phyloP scores from a whole-genome alignment of 2,797 vertebrate genomes.

The Pteronotus mesoamericanus region DNA sequence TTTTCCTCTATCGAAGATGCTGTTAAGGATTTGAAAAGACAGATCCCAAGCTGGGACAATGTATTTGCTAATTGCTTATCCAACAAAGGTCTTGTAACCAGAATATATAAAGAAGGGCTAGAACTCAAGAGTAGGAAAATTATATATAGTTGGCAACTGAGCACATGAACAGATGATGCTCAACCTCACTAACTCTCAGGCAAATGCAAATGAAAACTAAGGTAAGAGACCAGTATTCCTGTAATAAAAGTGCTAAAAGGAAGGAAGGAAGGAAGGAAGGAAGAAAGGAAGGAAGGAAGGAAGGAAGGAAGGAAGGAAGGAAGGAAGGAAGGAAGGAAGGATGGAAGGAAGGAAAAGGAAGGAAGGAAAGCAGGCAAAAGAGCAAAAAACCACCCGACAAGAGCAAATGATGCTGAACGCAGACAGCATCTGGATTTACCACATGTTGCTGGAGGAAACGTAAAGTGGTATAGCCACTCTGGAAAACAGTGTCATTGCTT shows the following conservation, averaged over 20 bases:
- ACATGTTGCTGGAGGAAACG: not conserved
- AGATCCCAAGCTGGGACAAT: not conserved
- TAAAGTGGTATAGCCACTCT: not conserved
- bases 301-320: too few relatives aligned
- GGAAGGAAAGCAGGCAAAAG: not conserved
- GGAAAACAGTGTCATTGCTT: not conserved
- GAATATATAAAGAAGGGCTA: not conserved
- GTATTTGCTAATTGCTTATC: not conserved
- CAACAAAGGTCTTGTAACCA: not conserved
- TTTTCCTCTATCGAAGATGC: not conserved
- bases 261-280: too few relatives aligned
- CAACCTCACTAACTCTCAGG: not conserved
- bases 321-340: too few relatives aligned
- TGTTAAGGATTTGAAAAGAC: not conserved
- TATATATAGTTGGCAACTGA: not conserved
- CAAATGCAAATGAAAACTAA: not conserved
- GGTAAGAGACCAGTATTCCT: not conserved
- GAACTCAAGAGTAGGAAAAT: not conserved
- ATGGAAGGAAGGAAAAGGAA: not conserved
- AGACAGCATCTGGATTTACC: not conserved
- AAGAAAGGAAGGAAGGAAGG: not conserved
- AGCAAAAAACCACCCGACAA: not conserved
- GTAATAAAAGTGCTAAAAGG: not conserved
- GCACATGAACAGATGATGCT: not conserved
- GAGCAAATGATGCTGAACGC: not conserved